phyloP scores from a whole-genome alignment of 2,113 vertebrate species.

The Rhinolophus ferrumequinum region DNA sequence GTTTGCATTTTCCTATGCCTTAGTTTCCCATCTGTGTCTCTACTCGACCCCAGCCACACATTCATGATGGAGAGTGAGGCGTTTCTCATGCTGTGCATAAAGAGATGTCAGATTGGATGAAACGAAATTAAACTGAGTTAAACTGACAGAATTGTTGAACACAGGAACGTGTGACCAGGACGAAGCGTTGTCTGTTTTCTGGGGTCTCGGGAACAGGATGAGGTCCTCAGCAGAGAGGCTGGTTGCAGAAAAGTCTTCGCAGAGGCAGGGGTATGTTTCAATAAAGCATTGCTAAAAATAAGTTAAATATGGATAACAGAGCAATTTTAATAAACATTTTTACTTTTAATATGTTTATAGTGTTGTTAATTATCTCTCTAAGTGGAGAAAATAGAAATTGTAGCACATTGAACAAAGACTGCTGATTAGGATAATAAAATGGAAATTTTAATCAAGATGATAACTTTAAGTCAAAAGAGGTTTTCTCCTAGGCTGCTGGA shows the following conservation, averaged over 20 bases:
- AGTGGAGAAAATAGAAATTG: slow-evolving; percentile 77
- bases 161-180: not conserved
- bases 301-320: slow-evolving; percentile 68
- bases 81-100: not conserved
- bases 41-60: not conserved
- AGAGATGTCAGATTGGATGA: not conserved
- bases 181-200: not conserved
- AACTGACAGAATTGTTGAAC: not conserved
- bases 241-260: not conserved
- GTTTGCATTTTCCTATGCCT: not conserved
- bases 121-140: not conserved
- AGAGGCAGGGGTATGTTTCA: not conserved
- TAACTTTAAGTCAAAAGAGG: slow-evolving; percentile 74
- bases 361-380: slow-evolving; percentile 80
- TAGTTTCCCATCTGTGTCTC: slow-evolving; percentile 23
- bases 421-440: slow-evolving; percentile 82
- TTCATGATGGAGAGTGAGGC: not conserved
- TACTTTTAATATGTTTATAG: slow-evolving; percentile 82
- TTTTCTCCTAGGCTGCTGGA: slow-evolving; percentile 58
- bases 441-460: slow-evolving; percentile 81
- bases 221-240: too few species aligned
- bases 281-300: slow-evolving; percentile 35
- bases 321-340: slow-evolving; percentile 73
- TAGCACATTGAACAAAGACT: slow-evolving; percentile 76
- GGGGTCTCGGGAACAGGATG: not conserved